Conservation (phyloP, 1,140 invertebrate species). For the Saxidomus purpurata region DNA sequence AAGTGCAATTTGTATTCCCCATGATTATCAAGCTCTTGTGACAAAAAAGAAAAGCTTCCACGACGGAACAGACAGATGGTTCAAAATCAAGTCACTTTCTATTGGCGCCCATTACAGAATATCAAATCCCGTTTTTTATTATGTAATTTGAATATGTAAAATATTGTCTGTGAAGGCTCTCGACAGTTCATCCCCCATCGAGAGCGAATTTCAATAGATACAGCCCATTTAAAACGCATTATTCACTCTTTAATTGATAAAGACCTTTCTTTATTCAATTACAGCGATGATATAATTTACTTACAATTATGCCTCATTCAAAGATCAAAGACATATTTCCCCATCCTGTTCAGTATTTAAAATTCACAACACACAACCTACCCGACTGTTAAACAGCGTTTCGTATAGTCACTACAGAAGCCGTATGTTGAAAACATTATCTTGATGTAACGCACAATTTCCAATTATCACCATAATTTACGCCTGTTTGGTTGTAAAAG, state of each 20-base stretch:
- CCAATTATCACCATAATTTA: conserved; percentile 24
- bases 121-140: background rate
- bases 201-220: background rate
- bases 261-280: background rate
- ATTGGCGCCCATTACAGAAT: background rate
- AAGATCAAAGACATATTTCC: conserved; percentile 16
- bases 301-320: background rate
- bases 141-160: background rate
- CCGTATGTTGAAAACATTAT: conserved; percentile 25
- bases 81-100: background rate
- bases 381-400: background rate
- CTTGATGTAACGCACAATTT: conserved; percentile 28
- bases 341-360: background rate
- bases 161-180: background rate
- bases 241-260: background rate
- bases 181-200: background rate
- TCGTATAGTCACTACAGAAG: background rate
- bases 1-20: background rate
- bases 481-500: conserved; percentile 12
- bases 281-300: conserved; percentile 16
- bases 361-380: background rate
- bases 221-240: conserved; percentile 5
- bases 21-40: background rate
- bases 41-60: too few species aligned
- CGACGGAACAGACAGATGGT: background rate